These are phyloP conservation scores for Hylyphantes graminicola DNA, from an alignment of 1,140 invertebrate genomes.

Conservation along the genomic window DNA sequence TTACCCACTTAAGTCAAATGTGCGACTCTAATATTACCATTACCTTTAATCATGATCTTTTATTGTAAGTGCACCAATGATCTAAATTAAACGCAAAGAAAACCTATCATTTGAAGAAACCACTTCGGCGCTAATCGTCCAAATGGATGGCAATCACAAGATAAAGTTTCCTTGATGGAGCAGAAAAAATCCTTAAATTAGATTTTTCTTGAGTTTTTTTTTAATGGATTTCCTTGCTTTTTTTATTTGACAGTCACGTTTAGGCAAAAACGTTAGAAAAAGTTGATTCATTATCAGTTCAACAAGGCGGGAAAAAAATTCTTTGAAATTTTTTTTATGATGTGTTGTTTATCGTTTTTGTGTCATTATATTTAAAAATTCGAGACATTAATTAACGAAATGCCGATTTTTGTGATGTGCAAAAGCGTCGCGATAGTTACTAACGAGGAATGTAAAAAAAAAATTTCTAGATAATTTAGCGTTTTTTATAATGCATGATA, in stretches of 20 bases:
- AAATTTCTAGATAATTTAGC: background rate
- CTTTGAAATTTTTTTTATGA: background rate
- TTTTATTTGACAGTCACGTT: background rate
- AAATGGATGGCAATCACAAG: constrained; percentile 20
- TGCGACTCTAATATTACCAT: background rate
- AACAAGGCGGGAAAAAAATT: background rate
- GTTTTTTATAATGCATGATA: too few relatives aligned
- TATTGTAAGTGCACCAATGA: background rate
- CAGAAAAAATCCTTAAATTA: background rate
- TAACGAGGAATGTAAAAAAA: background rate
- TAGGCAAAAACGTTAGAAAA: background rate
- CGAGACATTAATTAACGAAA: constrained; percentile 38
- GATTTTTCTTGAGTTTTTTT: background rate
- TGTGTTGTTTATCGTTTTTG: background rate
- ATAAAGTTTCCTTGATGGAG: constrained; percentile 7
- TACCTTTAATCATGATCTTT: background rate
- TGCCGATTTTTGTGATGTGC: constrained; percentile 14
- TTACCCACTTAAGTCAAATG: background rate
- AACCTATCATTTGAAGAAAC: background rate
- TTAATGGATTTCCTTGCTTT: background rate
- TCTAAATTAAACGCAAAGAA: background rate
- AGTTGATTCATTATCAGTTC: constrained; percentile 35
- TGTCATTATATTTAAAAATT: constrained; percentile 29
- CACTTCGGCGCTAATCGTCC: background rate
- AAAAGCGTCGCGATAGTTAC: background rate